A percentile compares a stretch with the other conserved stretches of the same genome.
Conservation (phyloP, 2,888 invertebrate species). For the Microplitis manilae region DNA sequence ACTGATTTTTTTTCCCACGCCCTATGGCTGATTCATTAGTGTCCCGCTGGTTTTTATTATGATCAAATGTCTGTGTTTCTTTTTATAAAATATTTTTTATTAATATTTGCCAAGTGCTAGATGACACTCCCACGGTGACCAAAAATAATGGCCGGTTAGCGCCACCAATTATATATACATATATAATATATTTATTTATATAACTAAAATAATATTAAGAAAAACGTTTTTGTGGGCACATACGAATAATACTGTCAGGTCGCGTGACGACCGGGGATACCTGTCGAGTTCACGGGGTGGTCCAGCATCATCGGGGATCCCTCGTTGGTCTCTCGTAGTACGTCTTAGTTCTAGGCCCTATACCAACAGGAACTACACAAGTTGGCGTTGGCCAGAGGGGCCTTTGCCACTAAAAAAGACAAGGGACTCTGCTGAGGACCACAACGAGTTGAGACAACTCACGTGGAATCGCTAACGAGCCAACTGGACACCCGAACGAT, state of each 20-base stretch:
- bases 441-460: conserved; percentile 58
- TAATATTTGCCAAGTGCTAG: not conserved
- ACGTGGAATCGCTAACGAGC: conserved; percentile 68
- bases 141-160: conserved; percentile 58
- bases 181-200: not conserved
- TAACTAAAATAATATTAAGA: conserved; percentile 6
- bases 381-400: conserved; percentile 36
- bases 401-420: conserved; percentile 55
- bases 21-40: conserved; percentile 22
- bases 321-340: conserved; percentile 19
- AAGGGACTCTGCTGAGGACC: conserved; percentile 49
- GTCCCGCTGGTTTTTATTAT: not conserved
- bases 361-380: not conserved
- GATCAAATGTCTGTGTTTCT: conserved; percentile 1
- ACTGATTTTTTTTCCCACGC: conserved; percentile 28
- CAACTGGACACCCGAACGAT: conserved; percentile 65
- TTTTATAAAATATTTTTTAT: not conserved
- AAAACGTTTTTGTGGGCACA: conserved; percentile 22
- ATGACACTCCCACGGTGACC: conserved; percentile 36
- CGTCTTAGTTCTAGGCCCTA: not conserved
- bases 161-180: conserved; percentile 46
- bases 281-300: conserved; percentile 67
- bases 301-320: conserved; percentile 60
- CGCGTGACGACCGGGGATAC: conserved; percentile 67
- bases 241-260: conserved; percentile 52